Evolutionary conservation across 2,797 vertebrate species (phyloP), one percentile per base, ranked within the genome.

Genomic region (Corythornis leucogaster): DNA sequence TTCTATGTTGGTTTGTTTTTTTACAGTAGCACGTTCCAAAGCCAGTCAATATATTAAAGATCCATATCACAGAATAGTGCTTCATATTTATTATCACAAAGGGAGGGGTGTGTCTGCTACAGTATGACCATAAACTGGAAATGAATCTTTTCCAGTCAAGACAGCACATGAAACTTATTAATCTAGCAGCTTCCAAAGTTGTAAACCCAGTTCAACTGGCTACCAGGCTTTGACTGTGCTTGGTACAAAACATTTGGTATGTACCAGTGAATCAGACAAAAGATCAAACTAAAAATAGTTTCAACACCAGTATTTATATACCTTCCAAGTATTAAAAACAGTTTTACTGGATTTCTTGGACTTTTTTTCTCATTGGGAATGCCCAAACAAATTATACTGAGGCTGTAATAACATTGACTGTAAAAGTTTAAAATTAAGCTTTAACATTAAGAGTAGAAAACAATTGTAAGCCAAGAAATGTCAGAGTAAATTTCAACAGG

Each of bases 141-240:
- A 77, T 54, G 0, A 91, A 81, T 93, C 58, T 87, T 82, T 87
- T 80, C 83, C 75, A 91, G 93, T 92, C 95, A 93, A 96, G 94
- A 95, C 89, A 86, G 91, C 66, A 96, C 94, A 94, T 93, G 93
- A 90, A 95, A 94, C 42, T 77, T 77, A 82, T 55, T 91, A 0
- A 0, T 86, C 85, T 80, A 51, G 86, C 91, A 92, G 78, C 90
- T 91, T 90, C 78, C 86, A 58, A 90, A 93, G 90, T 46, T 90
- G 94, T 90, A 94, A 96, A 95, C 95, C 95, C 94, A 93, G 96
- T 95, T 94, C 78, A 88, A 68, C 94, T 88, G 91, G 92, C 94
- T 95, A 89, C 78, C 71, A 75, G 80, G 43, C 87, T 74, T 64
- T 64, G 78, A 70, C 61, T 93, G 70, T 71, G 85, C 67, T 76